Base-by-base conservation (phyloP, 2,797 vertebrate genomes). In the Typhlichthys subterraneus region DNA sequence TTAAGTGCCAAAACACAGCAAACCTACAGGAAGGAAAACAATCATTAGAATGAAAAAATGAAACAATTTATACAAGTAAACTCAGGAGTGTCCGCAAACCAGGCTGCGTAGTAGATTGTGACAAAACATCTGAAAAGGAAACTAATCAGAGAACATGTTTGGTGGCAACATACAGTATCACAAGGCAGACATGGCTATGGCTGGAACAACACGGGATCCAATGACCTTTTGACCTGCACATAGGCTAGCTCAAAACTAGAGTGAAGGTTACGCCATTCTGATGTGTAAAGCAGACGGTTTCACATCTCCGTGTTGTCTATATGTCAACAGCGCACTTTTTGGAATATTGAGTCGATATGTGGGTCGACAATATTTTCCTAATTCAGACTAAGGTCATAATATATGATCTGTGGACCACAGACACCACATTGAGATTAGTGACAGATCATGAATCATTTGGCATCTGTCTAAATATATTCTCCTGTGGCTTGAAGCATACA, bases 1-100 rank as follows among this genome's bases (percentile, higher is more conserved):
- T 50, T 51, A 67, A 75, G 63, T 67, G 65, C 53, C 60, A 64
- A 62, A 80, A 77, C 74, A 73, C 68, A 77, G 82, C 52, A 80
- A 65, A 19, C 31, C 59, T 33, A 38, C 29, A 17, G 5, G 11
- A 51, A 42, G 48, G 11, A 61, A 38, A n/a, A 42, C 4, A n/a
- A n/a, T 14, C 5, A 15, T 49, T n/a, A 1, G 3, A n/a, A 53
- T 53, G 12, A 23, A 56, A 38, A 6, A 9, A 8, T 1, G 6
- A 38, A 38, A 38, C 23, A 38, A 38, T 38, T 7, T 9, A 38
- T 23, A 38, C 33, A 38, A 8, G 33, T 38, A 38, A 38, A 38
- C 8, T 9, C 6, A 38, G 33, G 33, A 38, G 33, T 38, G 33
- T 9, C 4, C 31, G 46, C 33, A n/a, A 66, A 57, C 63, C 56